phyloP scores from a whole-genome alignment of 2,888 invertebrate genomes.

The Hecatera dysodea region DNA sequence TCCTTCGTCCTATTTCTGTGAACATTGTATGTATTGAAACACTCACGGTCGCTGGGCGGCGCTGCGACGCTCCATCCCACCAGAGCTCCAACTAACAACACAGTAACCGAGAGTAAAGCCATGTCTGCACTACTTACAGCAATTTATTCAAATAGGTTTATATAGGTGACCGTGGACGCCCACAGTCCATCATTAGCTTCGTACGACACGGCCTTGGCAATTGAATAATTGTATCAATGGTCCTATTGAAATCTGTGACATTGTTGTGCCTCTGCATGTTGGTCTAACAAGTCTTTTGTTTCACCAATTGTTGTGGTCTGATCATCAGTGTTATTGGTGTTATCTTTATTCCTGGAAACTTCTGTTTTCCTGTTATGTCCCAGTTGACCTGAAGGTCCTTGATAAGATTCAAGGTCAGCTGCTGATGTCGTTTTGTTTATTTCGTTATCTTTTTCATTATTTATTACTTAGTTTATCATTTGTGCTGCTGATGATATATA shows the following conservation, averaged over 20 bases:
- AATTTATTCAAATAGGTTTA: conserved; percentile 81
- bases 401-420: conserved; percentile 24
- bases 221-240: conserved; percentile 76
- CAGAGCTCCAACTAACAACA: conserved; percentile 72
- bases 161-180: conserved; percentile 86
- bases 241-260: conserved; percentile 55
- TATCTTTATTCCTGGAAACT: conserved; percentile 32
- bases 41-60: conserved; percentile 83
- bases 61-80: conserved; percentile 69
- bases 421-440: conserved; percentile 15
- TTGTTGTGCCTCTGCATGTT: conserved; percentile 44
- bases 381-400: conserved; percentile 13
- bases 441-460: conserved; percentile 12
- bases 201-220: conserved; percentile 83
- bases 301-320: conserved; percentile 36
- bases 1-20: conserved; percentile 27
- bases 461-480: conserved; percentile 1
- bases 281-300: conserved; percentile 51
- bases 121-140: conserved; percentile 80
- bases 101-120: conserved; percentile 74
- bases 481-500: background rate
- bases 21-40: conserved; percentile 38
- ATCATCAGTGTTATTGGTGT: conserved; percentile 7
- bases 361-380: conserved; percentile 14
- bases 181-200: conserved; percentile 82